A percentile compares a stretch with the other conserved stretches of the same genome.
phyloP scores from a whole-genome alignment of 2,797 vertebrate species.

The Acipenser ruthenus region DNA sequence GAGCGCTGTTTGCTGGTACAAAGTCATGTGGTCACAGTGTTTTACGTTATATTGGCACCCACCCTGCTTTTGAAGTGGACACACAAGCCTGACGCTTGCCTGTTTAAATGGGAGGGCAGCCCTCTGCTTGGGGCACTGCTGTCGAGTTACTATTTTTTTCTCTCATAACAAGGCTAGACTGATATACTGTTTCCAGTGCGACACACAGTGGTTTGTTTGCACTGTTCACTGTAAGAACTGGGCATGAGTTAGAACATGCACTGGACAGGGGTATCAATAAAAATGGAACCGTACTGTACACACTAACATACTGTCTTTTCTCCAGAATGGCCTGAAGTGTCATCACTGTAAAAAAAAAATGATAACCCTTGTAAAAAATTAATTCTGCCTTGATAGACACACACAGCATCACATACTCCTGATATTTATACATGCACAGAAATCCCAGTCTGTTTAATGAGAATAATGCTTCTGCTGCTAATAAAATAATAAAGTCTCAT shows the following conservation, averaged over 20 bases:
- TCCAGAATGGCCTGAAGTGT: no score
- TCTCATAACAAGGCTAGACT: background rate
- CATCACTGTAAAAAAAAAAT: no score
- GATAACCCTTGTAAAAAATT: no score
- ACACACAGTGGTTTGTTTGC: background rate
- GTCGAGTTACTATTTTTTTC: background rate
- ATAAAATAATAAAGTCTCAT: conserved; percentile 87
- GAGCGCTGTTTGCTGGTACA: background rate
- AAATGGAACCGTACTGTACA: background rate
- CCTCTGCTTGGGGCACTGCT: background rate
- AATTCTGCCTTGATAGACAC: no score
- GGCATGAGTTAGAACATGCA: background rate
- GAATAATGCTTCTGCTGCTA: conserved; percentile 72
- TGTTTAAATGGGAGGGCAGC: background rate
- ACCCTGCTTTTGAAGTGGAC: conserved; percentile 1
- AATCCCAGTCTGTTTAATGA: conserved; percentile 72
- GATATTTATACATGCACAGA: conserved; percentile 74
- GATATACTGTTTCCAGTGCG: background rate
- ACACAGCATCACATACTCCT: conserved; percentile 38
- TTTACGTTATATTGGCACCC: background rate
- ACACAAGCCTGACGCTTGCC: background rate
- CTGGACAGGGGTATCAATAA: background rate
- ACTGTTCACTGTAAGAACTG: background rate
- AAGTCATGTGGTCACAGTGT: background rate
- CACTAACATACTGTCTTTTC: background rate